Evolutionary conservation across 2,113 vertebrate genomes (phyloP), one percentile per base, ranked within the genome.

Genomic region (Dasyornis broadbenti): DNA sequence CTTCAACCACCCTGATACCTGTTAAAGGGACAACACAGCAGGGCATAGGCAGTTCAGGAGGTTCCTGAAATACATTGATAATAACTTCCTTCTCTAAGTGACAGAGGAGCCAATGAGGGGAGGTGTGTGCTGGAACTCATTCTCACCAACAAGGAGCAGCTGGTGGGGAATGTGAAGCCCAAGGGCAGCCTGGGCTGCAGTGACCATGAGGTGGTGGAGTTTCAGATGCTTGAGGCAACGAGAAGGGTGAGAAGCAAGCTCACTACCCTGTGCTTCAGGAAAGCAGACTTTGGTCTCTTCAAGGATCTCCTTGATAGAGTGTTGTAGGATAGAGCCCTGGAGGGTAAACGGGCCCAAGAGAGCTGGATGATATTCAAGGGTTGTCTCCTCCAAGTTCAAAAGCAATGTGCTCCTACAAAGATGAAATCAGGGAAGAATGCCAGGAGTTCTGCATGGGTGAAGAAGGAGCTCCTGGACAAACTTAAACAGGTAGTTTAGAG

Each of bases 211-310:
- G 31, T 28, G 20, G 4, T 49, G 9, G 53, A 30, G 30, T 40
- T 40, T 35, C 24, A 56, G 42, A 64, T 70, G 12, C 16, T n/a
- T 79, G 57, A 26, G 13, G 45, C 26, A 49, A 31, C 3, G 9
- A 63, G 49, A 63, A 87, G 40, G 45, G 49, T 71, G 35, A 56
- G 49, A 71, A 56, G 20, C 24, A 71, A 35, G 26, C 17, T 63
- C 1, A 1, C 24, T 63, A 20, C 10, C 9, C n/a, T 40, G 24
- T 0, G 1, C 56, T 71, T 79, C 40, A 56, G 75, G 40, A 63
- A 61, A 31, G 24, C n/a, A 40, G 35, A 35, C 65, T 53, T 61
- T 26, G 20, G 16, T 79, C 35, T 49, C 40, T 47, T 79, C 65
- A 40, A 71, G 40, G 13, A 26, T 56, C 13, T 63, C 20, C n/a